Evolutionary conservation across 2,797 vertebrate genomes (phyloP), one percentile per base, ranked within the genome.

Genomic region (Pangasius mekongensis): DNA sequence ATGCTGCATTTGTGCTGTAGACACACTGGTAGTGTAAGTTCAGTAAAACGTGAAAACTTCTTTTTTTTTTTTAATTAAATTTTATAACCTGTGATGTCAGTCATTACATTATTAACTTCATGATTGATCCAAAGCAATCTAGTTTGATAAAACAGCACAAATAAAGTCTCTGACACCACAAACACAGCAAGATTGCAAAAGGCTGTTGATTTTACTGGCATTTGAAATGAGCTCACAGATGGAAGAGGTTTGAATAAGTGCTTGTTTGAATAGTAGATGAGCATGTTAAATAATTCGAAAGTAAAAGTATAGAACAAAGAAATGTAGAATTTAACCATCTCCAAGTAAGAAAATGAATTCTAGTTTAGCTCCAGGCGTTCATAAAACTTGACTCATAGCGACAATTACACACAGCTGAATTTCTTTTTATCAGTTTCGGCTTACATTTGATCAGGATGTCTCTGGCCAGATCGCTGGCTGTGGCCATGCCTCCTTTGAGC

Each of bases 371-470:
- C 30, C 20, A 60, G 20, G 3, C 39, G 33, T 82, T 78, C 30
- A 2, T 22, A 2, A 81, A 80, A 81, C 18, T 36, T 43, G 11
- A 9, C 36, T 47, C 60, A n/a, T 18, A 3, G 5, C 0, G 22
- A 60, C 13, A 22, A 36, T 43, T 82, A 2, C 36, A 43, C 14
- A 2, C 20, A 43, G 24, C 18, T 27, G 20, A 58, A 36, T 36
- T 10, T 1, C 7, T n/a, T 39, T 39, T 39, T 39, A 47, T 39
- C 10, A 11, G 2, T 10, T 7, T 22, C 3, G 11, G 92, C 98
- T 98, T 93, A 99, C 98, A 99, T 94, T 96, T 97, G 66, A 96
- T 94, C 5, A 99, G 94, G 91, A 99, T 96, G 91, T 97, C 94
- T 90, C 94, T 90, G 73, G 98, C 97, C 83, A 97, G 95, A n/a